A percentile compares a stretch with the other conserved stretches of the same genome.
Evolutionary conservation across 2,888 invertebrate genomes (phyloP).

Genomic region (Homarus gammarus): DNA sequence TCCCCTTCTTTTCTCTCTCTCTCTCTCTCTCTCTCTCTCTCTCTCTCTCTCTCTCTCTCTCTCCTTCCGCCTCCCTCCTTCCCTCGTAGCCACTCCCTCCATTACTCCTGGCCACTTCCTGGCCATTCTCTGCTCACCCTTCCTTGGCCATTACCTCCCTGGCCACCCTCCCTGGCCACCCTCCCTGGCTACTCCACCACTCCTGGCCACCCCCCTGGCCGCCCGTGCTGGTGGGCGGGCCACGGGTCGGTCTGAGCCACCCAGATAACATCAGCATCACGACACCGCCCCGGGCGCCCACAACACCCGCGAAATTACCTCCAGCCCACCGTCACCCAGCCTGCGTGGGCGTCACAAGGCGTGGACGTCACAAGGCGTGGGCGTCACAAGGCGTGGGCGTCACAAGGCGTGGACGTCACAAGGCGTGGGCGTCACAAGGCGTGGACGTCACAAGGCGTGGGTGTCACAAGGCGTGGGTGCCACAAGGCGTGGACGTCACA

Average conservation of each 20-base stretch:
- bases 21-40: background rate
- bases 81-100: background rate
- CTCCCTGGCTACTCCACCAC: background rate
- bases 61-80: background rate
- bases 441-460: too few relatives aligned
- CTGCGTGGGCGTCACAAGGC: conserved; percentile 40
- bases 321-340: conserved; percentile 22
- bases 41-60: background rate
- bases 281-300: conserved; percentile 23
- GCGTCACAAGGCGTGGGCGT: too few relatives aligned
- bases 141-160: background rate
- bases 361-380: too few relatives aligned
- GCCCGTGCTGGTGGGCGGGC: background rate
- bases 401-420: too few relatives aligned
- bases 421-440: too few relatives aligned
- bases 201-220: background rate
- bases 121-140: too few relatives aligned
- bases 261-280: conserved; percentile 40
- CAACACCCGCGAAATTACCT: conserved; percentile 29
- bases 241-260: conserved; percentile 32
- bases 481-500: too few relatives aligned
- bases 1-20: too few relatives aligned
- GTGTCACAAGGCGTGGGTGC: too few relatives aligned
- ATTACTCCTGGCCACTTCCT: background rate
- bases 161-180: background rate